Percentiles rank a stretch among this genome's conserved stretches.
phyloP scores from a whole-genome alignment of 2,113 vertebrate species.

The Phyllostomus hastatus region DNA sequence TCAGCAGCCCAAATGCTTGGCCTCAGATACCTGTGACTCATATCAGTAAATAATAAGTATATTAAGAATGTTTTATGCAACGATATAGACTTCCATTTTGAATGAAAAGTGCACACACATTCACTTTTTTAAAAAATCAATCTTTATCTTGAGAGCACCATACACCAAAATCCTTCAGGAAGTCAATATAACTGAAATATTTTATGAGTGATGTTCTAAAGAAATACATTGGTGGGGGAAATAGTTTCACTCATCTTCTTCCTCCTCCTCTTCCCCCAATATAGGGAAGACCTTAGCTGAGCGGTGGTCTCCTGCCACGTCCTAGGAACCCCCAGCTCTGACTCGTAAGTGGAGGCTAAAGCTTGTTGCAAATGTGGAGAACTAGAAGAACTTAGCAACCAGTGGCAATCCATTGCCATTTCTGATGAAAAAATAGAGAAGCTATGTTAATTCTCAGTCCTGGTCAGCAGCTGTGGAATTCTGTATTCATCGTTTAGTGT shows the following conservation, averaged over 20 bases:
- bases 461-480: too few relatives aligned
- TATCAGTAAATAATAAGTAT: conserved; percentile 14
- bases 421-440: too few relatives aligned
- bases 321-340: not conserved
- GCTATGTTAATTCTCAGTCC: too few relatives aligned
- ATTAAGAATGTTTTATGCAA: conserved; percentile 16
- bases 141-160: not conserved
- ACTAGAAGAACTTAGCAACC: not conserved
- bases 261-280: not conserved
- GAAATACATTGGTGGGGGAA: not conserved
- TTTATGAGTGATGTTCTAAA: not conserved
- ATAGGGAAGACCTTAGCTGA: not conserved
- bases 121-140: not conserved
- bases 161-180: not conserved
- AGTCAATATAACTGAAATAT: not conserved
- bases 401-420: not conserved
- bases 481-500: too few relatives aligned
- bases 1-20: not conserved
- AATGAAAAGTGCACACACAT: conserved; percentile 3
- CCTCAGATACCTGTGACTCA: not conserved
- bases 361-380: not conserved
- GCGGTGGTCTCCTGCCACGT: not conserved
- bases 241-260: not conserved
- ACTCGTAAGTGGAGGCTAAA: not conserved
- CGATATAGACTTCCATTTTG: conserved; percentile 5